phyloP scores from a whole-genome alignment of 2,888 invertebrate species.

The Harpalus rubripes region DNA sequence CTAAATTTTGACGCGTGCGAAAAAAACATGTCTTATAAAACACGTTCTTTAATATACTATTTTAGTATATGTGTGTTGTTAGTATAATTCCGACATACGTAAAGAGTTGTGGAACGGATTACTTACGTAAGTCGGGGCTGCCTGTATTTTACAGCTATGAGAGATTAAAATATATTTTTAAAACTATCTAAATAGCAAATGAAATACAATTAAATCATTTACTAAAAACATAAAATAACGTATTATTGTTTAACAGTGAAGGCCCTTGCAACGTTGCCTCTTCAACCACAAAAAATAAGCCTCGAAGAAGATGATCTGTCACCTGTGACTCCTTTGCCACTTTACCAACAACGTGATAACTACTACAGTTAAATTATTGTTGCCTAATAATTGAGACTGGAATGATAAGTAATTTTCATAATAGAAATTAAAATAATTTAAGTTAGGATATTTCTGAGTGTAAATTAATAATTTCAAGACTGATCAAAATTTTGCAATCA shows the following conservation, averaged over 20 bases:
- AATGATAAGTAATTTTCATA: background rate
- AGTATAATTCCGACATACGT: slow-evolving; percentile 1
- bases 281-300: slow-evolving; percentile 78
- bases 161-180: slow-evolving; percentile 6
- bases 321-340: slow-evolving; percentile 88
- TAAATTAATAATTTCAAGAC: slow-evolving; percentile 5
- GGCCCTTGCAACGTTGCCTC: slow-evolving; percentile 87
- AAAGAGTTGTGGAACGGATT: background rate
- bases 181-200: slow-evolving; percentile 19
- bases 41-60: no score
- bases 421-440: background rate
- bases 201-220: background rate
- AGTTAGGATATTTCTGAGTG: background rate
- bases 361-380: slow-evolving; percentile 80
- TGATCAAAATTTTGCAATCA: background rate
- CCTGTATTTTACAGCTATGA: slow-evolving; percentile 3
- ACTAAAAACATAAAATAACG: background rate
- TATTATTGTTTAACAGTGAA: slow-evolving; percentile 79
- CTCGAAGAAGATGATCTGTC: slow-evolving; percentile 86
- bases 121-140: background rate
- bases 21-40: no score
- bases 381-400: slow-evolving; percentile 2
- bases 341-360: slow-evolving; percentile 93
- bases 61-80: slow-evolving; percentile 70
- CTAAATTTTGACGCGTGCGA: no score